Evolutionary conservation across 2,888 invertebrate species (phyloP).

Genomic region (Cyclophora albipunctata): DNA sequence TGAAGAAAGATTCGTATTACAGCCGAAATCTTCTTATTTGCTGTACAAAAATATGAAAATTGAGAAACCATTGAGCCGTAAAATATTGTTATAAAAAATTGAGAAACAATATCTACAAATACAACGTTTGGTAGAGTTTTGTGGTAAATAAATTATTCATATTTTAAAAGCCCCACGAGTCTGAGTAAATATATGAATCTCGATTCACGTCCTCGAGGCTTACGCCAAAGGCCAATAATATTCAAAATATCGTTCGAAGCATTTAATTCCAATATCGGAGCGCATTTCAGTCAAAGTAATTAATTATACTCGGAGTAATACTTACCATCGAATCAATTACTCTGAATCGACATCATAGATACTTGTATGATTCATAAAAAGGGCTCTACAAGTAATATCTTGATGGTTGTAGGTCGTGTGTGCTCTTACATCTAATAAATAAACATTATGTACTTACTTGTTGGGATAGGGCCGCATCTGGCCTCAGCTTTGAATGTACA

Average conservation of each 20-base stretch:
- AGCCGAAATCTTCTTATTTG: too few species aligned
- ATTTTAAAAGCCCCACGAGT: constrained; percentile 20
- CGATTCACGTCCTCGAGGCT: constrained; percentile 10
- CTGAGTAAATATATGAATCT: constrained; percentile 13
- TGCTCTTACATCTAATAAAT: not conserved
- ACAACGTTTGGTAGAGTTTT: constrained; percentile 15
- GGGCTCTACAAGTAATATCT: constrained; percentile 4
- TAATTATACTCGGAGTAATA: constrained; percentile 14
- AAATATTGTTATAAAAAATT: too few species aligned
- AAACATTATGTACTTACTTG: constrained; percentile 79
- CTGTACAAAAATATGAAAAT: too few species aligned
- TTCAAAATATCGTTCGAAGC: constrained; percentile 15
- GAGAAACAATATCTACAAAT: too few species aligned
- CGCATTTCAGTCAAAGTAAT: constrained; percentile 20
- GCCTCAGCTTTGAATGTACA: constrained; percentile 94
- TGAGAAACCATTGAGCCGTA: too few species aligned
- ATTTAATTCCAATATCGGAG: constrained; percentile 11
- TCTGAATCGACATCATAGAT: constrained; percentile 13
- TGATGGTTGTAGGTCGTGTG: not conserved
- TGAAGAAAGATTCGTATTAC: too few species aligned
- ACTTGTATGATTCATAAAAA: constrained; percentile 9
- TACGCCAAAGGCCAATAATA: constrained; percentile 12
- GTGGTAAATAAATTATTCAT: constrained; percentile 26
- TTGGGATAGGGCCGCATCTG: constrained; percentile 90
- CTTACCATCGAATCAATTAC: constrained; percentile 12